Percentiles rank a stretch among this genome's conserved stretches.
Evolutionary conservation across 2,888 invertebrate species (phyloP).

Genomic region (Congeria kusceri): DNA sequence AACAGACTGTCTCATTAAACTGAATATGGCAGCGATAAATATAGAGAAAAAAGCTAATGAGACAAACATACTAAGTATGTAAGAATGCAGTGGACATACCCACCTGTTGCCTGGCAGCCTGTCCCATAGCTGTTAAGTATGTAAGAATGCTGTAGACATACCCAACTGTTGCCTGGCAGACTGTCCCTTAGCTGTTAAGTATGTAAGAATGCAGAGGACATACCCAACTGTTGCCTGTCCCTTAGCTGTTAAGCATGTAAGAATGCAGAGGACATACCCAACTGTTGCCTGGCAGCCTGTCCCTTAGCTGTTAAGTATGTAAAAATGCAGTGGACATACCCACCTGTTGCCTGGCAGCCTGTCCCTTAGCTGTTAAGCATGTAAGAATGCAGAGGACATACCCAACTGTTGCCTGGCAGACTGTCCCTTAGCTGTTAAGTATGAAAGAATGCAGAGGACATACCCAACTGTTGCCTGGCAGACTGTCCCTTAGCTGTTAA

Average conservation of each 20-base stretch:
- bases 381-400: too few relatives aligned
- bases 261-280: too few relatives aligned
- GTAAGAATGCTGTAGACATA: too few relatives aligned
- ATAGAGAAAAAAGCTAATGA: too few relatives aligned
- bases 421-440: slow-evolving; percentile 84
- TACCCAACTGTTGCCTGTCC: slow-evolving; percentile 83
- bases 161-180: slow-evolving; percentile 80
- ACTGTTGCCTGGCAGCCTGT: slow-evolving; percentile 78
- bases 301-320: too few relatives aligned
- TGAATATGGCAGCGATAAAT: too few relatives aligned
- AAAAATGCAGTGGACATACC: too few relatives aligned
- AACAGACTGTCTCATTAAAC: too few relatives aligned
- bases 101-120: slow-evolving; percentile 79
- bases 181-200: slow-evolving; percentile 84
- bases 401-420: slow-evolving; percentile 80
- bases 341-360: slow-evolving; percentile 79
- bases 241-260: too few relatives aligned
- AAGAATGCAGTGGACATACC: slow-evolving; percentile 48
- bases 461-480: slow-evolving; percentile 77
- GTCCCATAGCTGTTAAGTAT: slow-evolving; percentile 84
- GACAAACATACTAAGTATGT: too few relatives aligned
- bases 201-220: too few relatives aligned
- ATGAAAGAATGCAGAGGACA: too few relatives aligned
- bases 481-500: slow-evolving; percentile 85
- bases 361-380: slow-evolving; percentile 84